These are phyloP conservation scores for Himantopus leucocephalus DNA, from an alignment of 2,113 vertebrate species.

Conservation along the genomic window DNA sequence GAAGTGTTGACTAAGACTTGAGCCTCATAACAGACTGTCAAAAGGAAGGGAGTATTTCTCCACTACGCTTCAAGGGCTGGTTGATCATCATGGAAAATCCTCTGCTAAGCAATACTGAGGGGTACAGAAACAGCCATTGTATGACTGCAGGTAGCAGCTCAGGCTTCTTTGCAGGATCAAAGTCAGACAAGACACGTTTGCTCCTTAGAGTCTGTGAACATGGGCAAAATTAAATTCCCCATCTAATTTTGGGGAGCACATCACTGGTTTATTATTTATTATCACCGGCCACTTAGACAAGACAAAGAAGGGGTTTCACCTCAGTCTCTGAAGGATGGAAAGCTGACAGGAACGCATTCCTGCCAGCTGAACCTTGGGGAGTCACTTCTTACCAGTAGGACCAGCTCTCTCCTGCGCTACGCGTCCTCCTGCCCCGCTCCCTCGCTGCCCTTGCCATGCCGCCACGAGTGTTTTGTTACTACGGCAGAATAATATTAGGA, in stretches of 20 bases:
- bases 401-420: background rate
- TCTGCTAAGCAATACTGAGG: background rate
- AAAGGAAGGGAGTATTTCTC: background rate
- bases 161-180: background rate
- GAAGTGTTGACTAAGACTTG: background rate
- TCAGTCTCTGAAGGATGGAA: background rate
- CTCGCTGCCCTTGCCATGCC: background rate
- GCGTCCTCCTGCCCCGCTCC: background rate
- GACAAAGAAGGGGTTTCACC: background rate
- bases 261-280: background rate
- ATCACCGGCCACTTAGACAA: background rate
- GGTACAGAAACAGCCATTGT: background rate
- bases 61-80: background rate
- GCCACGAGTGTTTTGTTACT: background rate
- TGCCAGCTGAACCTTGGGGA: background rate
- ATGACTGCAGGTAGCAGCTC: background rate
- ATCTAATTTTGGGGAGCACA: background rate
- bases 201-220: background rate
- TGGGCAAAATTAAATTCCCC: background rate
- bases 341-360: background rate
- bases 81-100: background rate
- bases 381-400: background rate
- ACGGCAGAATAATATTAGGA: background rate
- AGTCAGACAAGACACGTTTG: background rate
- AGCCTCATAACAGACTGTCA: background rate